Evolutionary conservation across 2,113 vertebrate species (phyloP).

Genomic region (Pangasianodon hypophthalmus): DNA sequence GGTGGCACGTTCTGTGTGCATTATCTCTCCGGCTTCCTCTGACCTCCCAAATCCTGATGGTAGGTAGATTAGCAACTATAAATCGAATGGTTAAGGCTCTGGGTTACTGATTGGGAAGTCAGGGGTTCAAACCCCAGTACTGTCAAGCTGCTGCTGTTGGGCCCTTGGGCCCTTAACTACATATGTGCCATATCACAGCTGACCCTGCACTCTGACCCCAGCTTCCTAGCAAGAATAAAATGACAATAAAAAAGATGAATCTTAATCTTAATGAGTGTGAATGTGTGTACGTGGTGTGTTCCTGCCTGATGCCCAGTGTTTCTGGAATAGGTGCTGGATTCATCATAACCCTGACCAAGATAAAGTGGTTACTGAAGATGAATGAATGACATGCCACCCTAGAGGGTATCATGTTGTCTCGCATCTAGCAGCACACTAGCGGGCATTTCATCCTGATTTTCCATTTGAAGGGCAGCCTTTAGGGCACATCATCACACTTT

Average conservation of each 20-base stretch:
- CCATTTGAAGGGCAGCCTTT: not conserved
- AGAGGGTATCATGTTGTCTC: not conserved
- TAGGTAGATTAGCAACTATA: not conserved
- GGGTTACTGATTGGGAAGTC: no score
- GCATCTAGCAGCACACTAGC: not conserved
- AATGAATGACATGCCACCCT: not conserved
- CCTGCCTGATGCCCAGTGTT: not conserved
- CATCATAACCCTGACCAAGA: not conserved
- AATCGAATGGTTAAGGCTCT: not conserved
- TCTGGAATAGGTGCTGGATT: not conserved
- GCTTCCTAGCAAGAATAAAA: no score
- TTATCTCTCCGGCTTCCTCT: not conserved
- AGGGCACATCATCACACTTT: not conserved
- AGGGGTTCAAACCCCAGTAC: no score
- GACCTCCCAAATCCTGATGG: not conserved
- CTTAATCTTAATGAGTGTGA: not conserved
- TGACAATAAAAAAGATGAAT: no score
- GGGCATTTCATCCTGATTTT: not conserved
- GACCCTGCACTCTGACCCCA: no score
- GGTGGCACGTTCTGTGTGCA: not conserved
- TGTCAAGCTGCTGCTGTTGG: no score
- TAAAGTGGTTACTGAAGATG: not conserved
- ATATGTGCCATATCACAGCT: no score
- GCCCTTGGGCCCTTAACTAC: no score
- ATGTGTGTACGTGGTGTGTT: not conserved